Percentiles rank a stretch among this genome's conserved stretches.
These are phyloP conservation scores for Xanthorhoe designata DNA, from an alignment of 2,888 invertebrate species.

Conservation along the genomic window DNA sequence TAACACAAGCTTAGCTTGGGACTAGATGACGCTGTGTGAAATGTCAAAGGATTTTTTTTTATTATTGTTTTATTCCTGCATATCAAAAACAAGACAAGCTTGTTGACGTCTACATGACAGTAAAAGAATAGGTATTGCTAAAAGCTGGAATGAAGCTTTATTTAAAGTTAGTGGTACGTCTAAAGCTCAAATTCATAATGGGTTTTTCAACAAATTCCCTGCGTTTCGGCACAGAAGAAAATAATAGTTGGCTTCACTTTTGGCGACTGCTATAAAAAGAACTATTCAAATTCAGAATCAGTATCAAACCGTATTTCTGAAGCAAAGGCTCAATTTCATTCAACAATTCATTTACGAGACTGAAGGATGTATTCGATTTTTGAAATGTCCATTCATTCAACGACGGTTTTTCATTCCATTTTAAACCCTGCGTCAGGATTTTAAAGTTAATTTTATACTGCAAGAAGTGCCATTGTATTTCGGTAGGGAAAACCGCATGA, in stretches of 20 bases:
- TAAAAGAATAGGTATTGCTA: too few species aligned
- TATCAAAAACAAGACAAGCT: too few species aligned
- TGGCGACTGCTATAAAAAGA: background rate
- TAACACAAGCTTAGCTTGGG: too few species aligned
- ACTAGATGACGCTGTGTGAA: too few species aligned
- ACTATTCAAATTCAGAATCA: background rate
- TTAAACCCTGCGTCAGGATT: background rate
- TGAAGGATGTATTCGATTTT: slow-evolving; percentile 1
- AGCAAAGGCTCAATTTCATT: background rate
- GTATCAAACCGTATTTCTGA: background rate
- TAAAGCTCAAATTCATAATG: slow-evolving; percentile 36
- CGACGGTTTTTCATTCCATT: background rate
- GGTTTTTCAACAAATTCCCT: slow-evolving; percentile 37
- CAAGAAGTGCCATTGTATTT: slow-evolving; percentile 6
- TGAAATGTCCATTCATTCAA: background rate
- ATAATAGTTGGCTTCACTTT: background rate
- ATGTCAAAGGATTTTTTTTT: too few species aligned
- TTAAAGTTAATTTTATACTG: slow-evolving; percentile 3
- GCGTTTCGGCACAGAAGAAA: slow-evolving; percentile 23
- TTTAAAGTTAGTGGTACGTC: too few species aligned
- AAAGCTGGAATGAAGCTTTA: too few species aligned
- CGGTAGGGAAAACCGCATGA: slow-evolving; percentile 40
- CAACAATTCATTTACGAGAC: background rate
- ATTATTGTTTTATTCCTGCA: too few species aligned
- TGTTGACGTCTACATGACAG: too few species aligned